Conservation (phyloP, 2,113 vertebrate species). For the Henicopernis longicauda region DNA sequence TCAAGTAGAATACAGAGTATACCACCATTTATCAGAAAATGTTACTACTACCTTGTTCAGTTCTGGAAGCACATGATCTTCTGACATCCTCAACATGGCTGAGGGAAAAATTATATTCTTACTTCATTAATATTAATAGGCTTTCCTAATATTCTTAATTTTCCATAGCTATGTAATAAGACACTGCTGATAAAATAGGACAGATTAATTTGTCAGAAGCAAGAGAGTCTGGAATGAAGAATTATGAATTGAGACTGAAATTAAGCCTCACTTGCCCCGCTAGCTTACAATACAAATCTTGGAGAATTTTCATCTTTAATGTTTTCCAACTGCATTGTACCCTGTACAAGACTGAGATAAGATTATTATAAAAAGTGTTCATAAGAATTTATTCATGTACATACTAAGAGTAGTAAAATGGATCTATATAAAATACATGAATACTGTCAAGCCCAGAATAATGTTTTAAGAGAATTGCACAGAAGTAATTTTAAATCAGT, state of each 20-base stretch:
- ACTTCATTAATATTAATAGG: background rate
- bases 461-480: background rate
- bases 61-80: slow-evolving; percentile 94
- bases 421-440: background rate
- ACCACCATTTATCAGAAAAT: background rate
- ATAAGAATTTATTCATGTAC: background rate
- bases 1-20: background rate
- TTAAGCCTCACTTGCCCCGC: background rate
- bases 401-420: background rate
- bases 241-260: background rate
- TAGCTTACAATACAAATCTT: background rate
- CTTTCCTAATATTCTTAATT: background rate
- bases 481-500: background rate
- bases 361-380: background rate
- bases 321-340: background rate
- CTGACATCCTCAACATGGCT: slow-evolving; percentile 98
- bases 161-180: background rate
- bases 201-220: background rate
- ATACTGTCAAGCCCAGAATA: background rate
- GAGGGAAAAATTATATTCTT: background rate
- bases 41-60: slow-evolving; percentile 87
- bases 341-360: background rate
- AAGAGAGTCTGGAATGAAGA: background rate
- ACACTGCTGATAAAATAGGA: background rate
- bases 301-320: background rate